These are phyloP conservation scores for Babyrousa celebensis DNA, from an alignment of 2,797 vertebrate genomes.

Conservation along the genomic window DNA sequence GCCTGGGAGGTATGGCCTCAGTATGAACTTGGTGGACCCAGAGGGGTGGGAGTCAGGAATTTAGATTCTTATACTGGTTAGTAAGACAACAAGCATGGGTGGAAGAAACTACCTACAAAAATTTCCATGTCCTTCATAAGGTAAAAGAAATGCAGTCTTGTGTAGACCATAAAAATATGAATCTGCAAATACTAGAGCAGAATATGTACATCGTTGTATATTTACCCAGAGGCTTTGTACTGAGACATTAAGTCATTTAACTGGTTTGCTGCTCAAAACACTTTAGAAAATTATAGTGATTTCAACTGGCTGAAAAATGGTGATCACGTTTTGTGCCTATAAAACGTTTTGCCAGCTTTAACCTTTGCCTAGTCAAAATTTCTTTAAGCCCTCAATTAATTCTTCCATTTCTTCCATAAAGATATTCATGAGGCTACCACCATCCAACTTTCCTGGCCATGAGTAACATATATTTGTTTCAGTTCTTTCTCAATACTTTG, in stretches of 20 bases:
- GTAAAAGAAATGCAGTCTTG: neutral
- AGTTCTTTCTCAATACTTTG: neutral
- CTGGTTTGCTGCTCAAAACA: neutral
- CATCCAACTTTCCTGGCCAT: neutral
- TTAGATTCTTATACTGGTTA: neutral
- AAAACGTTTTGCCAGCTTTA: neutral
- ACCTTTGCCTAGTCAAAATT: neutral
- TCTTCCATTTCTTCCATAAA: neutral
- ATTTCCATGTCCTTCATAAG: neutral
- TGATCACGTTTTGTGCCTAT: neutral
- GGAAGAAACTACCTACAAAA: neutral
- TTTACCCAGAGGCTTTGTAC: neutral
- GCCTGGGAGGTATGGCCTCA: neutral
- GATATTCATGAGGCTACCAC: neutral
- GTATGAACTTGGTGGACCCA: neutral
- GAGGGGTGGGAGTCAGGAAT: neutral
- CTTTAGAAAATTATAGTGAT: neutral
- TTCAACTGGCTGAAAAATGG: neutral
- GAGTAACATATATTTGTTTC: neutral
- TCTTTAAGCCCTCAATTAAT: neutral
- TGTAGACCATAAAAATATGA: neutral
- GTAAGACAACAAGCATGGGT: neutral
- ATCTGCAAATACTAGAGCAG: neutral
- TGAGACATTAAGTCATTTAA: slow-evolving; percentile 15
- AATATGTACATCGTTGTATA: neutral